Evolutionary conservation across 2,888 invertebrate species (phyloP), one percentile per base, ranked within the genome.

Genomic region (Cataglyphis albicans): DNA sequence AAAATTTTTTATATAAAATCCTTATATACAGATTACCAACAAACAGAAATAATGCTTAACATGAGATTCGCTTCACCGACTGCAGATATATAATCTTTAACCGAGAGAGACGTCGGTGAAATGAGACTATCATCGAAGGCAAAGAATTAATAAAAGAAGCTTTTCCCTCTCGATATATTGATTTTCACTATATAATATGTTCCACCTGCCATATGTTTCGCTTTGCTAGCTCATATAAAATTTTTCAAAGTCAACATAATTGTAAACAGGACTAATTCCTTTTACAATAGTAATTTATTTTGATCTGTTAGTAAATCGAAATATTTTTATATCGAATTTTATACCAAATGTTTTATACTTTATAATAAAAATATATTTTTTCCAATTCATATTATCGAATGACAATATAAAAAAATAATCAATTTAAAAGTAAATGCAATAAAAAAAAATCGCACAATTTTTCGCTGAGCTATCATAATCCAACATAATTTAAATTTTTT

Each of bases 51-150:
- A 0, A 7, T 52, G n/a, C n/a, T 52, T n/a, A n/a, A 52, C 52
- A 52, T 52, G 70, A 18, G 1, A 72, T 55, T 72, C 57, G 10
- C 55, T 57, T 72, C 57, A 72, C 35, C 70, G 70, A 72, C 70
- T 72, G 70, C 57, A 25, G 35, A 72, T 72, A 70, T 55, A 0
- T 9, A 35, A 9, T 25, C 18, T 72, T 72, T 1, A 55, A 55
- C 32, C 48, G 25, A 72, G 15, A 72, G 9, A 52, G n/a, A 52
- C 1, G 48, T 44, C 18, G 18, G 6, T 35, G 9, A 35, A 70
- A 15, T 21, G 9, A 32, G 4, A 2, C 0, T 15, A 7, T n/a
- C 52, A 21, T 3, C 12, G 3, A 48, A 48, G 1, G 0, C 15
- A 52, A n/a, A 68, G 6, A 48, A 68, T 32, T 48, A 5, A 67